These are phyloP conservation scores for Neoaliturus tenellus DNA, from an alignment of 2,888 invertebrate genomes.

Conservation along the genomic window DNA sequence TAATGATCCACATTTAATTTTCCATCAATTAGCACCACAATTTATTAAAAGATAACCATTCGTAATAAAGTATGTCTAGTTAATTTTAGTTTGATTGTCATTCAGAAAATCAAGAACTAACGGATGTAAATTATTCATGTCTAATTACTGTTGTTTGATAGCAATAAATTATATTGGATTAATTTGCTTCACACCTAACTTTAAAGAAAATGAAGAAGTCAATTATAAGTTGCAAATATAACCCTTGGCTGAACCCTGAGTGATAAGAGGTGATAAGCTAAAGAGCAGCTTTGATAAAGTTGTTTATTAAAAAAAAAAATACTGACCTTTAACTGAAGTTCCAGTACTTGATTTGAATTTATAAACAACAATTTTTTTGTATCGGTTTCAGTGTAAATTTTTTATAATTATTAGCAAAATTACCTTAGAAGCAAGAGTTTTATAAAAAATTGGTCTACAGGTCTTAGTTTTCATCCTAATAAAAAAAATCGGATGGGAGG, in stretches of 20 bases:
- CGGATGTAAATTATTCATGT: not conserved
- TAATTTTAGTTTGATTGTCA: not conserved
- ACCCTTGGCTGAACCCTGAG: not conserved
- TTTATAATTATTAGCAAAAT: too few relatives aligned
- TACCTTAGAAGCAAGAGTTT: too few relatives aligned
- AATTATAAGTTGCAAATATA: not conserved
- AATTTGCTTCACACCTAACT: not conserved
- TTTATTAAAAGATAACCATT: not conserved
- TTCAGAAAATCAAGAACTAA: not conserved
- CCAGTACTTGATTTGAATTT: not conserved
- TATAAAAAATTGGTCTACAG: too few relatives aligned
- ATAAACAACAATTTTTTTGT: not conserved
- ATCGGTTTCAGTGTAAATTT: too few relatives aligned
- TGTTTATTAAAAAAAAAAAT: not conserved
- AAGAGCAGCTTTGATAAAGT: not conserved
- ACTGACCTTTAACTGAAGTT: not conserved
- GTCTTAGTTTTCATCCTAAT: too few relatives aligned
- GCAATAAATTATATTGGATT: not conserved
- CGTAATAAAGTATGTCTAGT: not conserved
- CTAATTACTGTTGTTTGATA: not conserved
- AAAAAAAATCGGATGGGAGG: too few relatives aligned
- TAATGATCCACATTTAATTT: not conserved
- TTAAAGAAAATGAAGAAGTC: not conserved
- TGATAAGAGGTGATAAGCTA: slow-evolving; percentile 1
- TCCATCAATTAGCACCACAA: not conserved